These are phyloP conservation scores for Perithous albicinctus DNA, from an alignment of 2,888 invertebrate species.

Conservation along the genomic window DNA sequence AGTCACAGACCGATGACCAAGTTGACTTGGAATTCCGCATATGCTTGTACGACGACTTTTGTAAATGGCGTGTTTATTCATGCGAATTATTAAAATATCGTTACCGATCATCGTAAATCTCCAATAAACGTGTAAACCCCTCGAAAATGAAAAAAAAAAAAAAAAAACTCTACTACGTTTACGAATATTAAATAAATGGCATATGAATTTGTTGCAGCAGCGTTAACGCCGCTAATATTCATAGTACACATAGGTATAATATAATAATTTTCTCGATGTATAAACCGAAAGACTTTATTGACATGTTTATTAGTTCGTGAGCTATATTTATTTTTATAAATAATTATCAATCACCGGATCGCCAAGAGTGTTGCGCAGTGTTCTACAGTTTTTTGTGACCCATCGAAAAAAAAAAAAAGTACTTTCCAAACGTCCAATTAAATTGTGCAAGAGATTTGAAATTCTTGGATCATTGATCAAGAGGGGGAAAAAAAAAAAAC, in stretches of 20 bases:
- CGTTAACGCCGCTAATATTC: slow-evolving; percentile 52
- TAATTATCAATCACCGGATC: slow-evolving; percentile 49
- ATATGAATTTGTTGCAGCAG: slow-evolving; percentile 49
- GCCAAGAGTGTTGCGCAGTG: slow-evolving; percentile 16
- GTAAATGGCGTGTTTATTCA: too few relatives aligned
- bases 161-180: slow-evolving; percentile 28
- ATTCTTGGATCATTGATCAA: slow-evolving; percentile 19
- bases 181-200: slow-evolving; percentile 30
- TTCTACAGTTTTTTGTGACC: neutral
- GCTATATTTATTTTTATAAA: slow-evolving; percentile 72
- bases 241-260: slow-evolving; percentile 33
- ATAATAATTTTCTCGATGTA: slow-evolving; percentile 58
- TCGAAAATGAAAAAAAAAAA: too few relatives aligned
- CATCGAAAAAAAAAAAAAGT: too few relatives aligned
- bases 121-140: neutral
- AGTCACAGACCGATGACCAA: too few relatives aligned
- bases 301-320: slow-evolving; percentile 66
- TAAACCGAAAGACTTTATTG: slow-evolving; percentile 64
- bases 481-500: neutral
- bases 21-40: too few relatives aligned
- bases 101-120: too few relatives aligned
- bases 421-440: slow-evolving; percentile 19
- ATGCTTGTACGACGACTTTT: too few relatives aligned
- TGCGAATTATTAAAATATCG: too few relatives aligned
- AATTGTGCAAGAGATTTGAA: slow-evolving; percentile 39